These are phyloP conservation scores for Priapulus caudatus DNA, from an alignment of 2,888 invertebrate genomes.

Conservation along the genomic window DNA sequence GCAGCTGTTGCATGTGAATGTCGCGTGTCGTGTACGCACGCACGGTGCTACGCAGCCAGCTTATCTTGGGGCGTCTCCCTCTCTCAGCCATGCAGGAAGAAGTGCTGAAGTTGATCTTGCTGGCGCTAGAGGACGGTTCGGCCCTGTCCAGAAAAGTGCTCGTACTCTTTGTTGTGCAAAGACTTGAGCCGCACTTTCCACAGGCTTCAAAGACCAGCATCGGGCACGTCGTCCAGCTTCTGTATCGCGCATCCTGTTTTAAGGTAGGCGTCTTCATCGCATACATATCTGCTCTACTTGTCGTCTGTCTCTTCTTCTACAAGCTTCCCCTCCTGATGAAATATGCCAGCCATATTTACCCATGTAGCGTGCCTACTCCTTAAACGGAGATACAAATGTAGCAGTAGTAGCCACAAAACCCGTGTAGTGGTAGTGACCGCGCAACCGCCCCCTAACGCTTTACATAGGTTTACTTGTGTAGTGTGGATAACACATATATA, in stretches of 20 bases:
- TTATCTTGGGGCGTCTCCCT: too few relatives aligned
- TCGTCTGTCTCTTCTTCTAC: background rate
- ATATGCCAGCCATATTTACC: too few relatives aligned
- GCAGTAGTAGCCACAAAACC: too few relatives aligned
- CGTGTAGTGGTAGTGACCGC: too few relatives aligned
- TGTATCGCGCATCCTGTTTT: conserved; percentile 96
- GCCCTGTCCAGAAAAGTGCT: conserved; percentile 61
- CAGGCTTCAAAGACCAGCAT: conserved; percentile 97
- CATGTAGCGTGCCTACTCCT: too few relatives aligned
- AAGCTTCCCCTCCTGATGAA: background rate
- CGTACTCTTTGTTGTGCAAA: conserved; percentile 96
- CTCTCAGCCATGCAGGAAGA: conserved; percentile 89
- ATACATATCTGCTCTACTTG: background rate
- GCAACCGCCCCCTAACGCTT: too few relatives aligned
- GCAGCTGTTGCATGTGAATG: too few relatives aligned
- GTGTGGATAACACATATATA: too few relatives aligned
- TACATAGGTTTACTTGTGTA: too few relatives aligned
- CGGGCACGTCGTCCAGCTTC: conserved; percentile 93
- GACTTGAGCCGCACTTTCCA: conserved; percentile 60
- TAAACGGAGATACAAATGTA: too few relatives aligned
- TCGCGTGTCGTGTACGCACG: too few relatives aligned
- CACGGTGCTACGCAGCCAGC: too few relatives aligned
- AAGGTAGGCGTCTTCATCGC: conserved; percentile 59
- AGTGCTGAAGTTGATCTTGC: conserved; percentile 78
- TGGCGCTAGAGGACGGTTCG: conserved; percentile 88